These are phyloP conservation scores for Tanypteryx hageni DNA, from an alignment of 2,888 invertebrate species.

Conservation along the genomic window DNA sequence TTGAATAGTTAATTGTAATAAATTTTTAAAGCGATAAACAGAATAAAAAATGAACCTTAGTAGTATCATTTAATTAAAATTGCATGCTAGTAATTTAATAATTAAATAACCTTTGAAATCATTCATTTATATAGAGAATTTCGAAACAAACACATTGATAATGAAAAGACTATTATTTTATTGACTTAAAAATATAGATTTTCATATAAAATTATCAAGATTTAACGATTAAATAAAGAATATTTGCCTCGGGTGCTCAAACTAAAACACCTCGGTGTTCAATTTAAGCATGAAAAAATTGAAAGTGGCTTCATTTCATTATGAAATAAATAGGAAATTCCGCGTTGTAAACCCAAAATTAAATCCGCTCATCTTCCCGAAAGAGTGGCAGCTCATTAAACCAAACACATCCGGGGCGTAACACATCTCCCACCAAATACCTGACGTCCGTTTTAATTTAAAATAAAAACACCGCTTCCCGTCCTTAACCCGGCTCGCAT, in stretches of 20 bases:
- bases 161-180: too few species aligned
- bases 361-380: conserved; percentile 15
- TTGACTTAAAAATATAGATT: background rate
- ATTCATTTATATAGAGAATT: too few species aligned
- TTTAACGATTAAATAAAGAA: background rate
- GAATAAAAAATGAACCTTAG: too few species aligned
- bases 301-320: background rate
- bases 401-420: conserved; percentile 43
- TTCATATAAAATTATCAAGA: background rate
- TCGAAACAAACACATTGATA: too few species aligned
- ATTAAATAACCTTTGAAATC: too few species aligned
- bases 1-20: too few species aligned
- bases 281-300: background rate
- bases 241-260: background rate
- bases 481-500: conserved; percentile 33
- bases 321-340: background rate
- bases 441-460: conserved; percentile 62
- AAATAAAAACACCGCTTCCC: conserved; percentile 48
- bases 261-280: background rate
- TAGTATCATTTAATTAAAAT: too few species aligned
- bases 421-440: conserved; percentile 48
- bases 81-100: too few species aligned
- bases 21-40: too few species aligned
- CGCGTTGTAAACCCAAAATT: background rate
- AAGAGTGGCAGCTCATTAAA: conserved; percentile 60